These are phyloP conservation scores for Pyrgilauda ruficollis DNA, from an alignment of 2,113 vertebrate species.

Conservation along the genomic window DNA sequence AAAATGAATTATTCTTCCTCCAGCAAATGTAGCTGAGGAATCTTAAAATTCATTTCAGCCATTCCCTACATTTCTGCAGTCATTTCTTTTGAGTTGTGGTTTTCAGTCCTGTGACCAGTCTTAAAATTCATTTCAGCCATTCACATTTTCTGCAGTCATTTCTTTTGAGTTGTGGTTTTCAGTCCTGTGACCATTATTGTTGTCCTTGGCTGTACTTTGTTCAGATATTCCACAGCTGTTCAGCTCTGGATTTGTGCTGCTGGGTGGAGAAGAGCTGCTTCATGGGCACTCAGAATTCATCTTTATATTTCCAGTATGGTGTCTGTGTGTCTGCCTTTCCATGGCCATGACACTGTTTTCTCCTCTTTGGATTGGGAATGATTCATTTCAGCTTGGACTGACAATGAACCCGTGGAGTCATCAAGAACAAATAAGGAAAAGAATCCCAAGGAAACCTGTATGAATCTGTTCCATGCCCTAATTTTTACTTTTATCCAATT, in stretches of 20 bases:
- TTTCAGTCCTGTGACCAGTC: neutral
- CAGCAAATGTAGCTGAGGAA: neutral
- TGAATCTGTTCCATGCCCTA: neutral
- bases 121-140: neutral
- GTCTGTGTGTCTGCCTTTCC: neutral
- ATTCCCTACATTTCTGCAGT: neutral
- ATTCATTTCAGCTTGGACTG: neutral
- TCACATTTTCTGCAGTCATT: neutral
- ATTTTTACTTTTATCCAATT: neutral
- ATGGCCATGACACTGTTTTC: neutral
- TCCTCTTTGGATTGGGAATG: neutral
- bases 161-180: neutral
- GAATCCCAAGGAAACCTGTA: neutral
- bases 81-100: neutral
- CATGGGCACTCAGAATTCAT: neutral
- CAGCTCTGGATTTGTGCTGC: neutral
- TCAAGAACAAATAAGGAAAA: neutral
- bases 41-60: neutral
- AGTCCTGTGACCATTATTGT: neutral
- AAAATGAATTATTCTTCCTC: neutral
- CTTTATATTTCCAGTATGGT: neutral
- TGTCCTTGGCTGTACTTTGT: neutral
- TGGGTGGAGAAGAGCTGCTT: neutral
- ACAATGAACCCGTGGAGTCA: neutral
- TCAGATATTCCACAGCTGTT: rapidly evolving